Conservation (phyloP, 2,797 vertebrate genomes). For the Tinamus major region DNA sequence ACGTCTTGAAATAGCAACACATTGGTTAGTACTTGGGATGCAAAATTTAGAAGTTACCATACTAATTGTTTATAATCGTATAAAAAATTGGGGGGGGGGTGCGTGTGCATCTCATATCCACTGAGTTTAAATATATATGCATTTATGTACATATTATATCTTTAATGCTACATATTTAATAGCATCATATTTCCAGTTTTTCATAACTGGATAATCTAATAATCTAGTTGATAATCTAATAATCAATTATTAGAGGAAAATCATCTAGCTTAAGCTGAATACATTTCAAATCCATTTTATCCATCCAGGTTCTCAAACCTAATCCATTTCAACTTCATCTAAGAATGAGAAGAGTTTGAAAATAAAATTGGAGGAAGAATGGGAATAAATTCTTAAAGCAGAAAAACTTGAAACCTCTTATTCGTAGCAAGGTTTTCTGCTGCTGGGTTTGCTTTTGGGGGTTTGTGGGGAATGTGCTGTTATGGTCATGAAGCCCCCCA, state of each 20-base stretch:
- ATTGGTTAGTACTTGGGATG: neutral
- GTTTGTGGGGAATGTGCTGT: neutral
- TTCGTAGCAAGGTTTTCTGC: neutral
- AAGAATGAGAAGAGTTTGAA: neutral
- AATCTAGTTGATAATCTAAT: neutral
- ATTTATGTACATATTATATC: no score
- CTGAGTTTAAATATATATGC: neutral
- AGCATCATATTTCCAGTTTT: neutral
- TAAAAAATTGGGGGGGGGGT: neutral
- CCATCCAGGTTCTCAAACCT: neutral
- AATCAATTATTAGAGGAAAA: neutral
- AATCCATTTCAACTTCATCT: neutral
- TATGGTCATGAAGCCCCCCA: neutral
- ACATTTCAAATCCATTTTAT: no score
- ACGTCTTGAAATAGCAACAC: neutral
- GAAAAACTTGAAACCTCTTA: neutral
- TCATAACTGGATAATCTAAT: neutral
- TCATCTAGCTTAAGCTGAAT: neutral
- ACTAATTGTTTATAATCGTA: neutral
- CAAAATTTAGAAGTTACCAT: neutral
- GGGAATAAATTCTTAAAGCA: neutral
- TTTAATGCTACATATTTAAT: neutral
- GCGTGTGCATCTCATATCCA: neutral
- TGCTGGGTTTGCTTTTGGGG: neutral
- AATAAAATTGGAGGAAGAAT: neutral